Conservation (phyloP, 2,888 invertebrate species). For the Thera britannica region DNA sequence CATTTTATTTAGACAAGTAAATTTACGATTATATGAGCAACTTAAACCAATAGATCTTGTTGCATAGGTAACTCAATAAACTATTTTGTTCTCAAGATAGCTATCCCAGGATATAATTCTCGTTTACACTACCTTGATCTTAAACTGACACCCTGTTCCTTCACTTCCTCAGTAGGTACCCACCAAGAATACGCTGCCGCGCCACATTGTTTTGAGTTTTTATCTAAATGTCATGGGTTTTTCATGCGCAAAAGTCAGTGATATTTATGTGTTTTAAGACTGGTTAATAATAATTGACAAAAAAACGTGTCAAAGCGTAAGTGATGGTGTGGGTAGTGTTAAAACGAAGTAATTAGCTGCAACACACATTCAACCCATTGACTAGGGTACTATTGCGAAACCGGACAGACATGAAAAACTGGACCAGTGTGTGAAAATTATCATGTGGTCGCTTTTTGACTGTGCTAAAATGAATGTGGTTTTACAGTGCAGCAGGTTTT, state of each 20-base stretch:
- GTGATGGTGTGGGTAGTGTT: neutral
- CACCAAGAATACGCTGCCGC: neutral
- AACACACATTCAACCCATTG: slow-evolving; percentile 15
- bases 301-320: neutral
- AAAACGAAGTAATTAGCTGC: neutral
- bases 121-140: slow-evolving; percentile 56
- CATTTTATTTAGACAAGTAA: too few species aligned
- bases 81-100: neutral
- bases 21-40: too few species aligned
- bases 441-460: slow-evolving; percentile 23
- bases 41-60: too few species aligned
- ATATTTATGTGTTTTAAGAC: too few species aligned
- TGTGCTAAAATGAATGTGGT: slow-evolving; percentile 56
- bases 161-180: slow-evolving; percentile 37
- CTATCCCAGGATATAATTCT: slow-evolving; percentile 41
- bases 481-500: slow-evolving; percentile 74
- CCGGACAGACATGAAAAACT: slow-evolving; percentile 12
- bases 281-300: neutral
- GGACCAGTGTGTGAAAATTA: slow-evolving; percentile 19
- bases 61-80: neutral
- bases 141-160: slow-evolving; percentile 57
- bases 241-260: slow-evolving; percentile 8
- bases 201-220: neutral
- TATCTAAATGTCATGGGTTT: slow-evolving; percentile 65
- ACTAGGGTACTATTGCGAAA: slow-evolving; percentile 15